These are phyloP conservation scores for mouse (Mus musculus) DNA, from an alignment of 2,113 vertebrate species.

Conservation along the genomic window GRCm39 chr6:77999001-77999500, in stretches of 20 bases:
- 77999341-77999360: slow-evolving; percentile 59
- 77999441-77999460: slow-evolving; percentile 62
- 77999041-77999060: neutral
- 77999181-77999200: neutral
- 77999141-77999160: neutral
- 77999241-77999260: neutral
- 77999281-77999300: neutral
- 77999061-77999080: neutral
- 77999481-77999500: slow-evolving; percentile 58
- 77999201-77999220: neutral
- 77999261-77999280: neutral
- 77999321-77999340: neutral
- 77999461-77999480: slow-evolving; percentile 4
- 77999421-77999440: neutral
- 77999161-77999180: neutral
- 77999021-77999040: neutral
- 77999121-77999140: neutral
- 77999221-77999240: neutral
- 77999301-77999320: slow-evolving; percentile 7
- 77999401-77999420: slow-evolving; percentile 49
- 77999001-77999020: neutral
- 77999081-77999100: neutral
- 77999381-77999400: slow-evolving; percentile 46
- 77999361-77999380: slow-evolving; percentile 14
- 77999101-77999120: neutral